Evolutionary conservation across 2,888 invertebrate species (phyloP).

Genomic region (Papilio protenor): DNA sequence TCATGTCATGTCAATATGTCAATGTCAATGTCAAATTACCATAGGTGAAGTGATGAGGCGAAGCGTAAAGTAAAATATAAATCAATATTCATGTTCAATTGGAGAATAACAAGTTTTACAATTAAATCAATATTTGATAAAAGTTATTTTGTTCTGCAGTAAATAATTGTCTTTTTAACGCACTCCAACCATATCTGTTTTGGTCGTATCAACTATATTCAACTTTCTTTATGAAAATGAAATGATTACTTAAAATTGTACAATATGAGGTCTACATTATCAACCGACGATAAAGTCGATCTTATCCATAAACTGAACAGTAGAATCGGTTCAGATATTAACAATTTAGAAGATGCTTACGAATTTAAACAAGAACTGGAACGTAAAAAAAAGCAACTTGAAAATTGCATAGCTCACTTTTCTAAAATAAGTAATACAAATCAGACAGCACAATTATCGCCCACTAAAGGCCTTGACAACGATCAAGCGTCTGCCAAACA

Average conservation of each 20-base stretch:
- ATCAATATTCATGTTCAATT: neutral
- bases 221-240: neutral
- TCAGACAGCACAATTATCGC: slow-evolving; percentile 17
- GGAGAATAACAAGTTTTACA: neutral
- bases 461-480: slow-evolving; percentile 85
- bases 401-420: slow-evolving; percentile 65
- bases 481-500: slow-evolving; percentile 86
- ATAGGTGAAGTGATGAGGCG: neutral
- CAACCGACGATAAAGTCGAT: slow-evolving; percentile 71
- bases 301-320: slow-evolving; percentile 77
- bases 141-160: neutral
- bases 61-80: neutral
- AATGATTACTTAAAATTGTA: neutral
- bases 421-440: slow-evolving; percentile 17
- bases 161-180: neutral
- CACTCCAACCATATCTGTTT: neutral
- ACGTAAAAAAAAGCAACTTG: slow-evolving; percentile 60
- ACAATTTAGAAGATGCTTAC: slow-evolving; percentile 62
- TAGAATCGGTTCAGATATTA: slow-evolving; percentile 72
- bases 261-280: slow-evolving; percentile 52
- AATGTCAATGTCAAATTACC: neutral
- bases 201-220: neutral
- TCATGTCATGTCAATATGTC: neutral
- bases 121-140: neutral
- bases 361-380: slow-evolving; percentile 65